A percentile compares a stretch with the other conserved stretches of the same genome.
phyloP scores from a whole-genome alignment of 2,113 vertebrate species.

The Gracilinanus agilis region DNA sequence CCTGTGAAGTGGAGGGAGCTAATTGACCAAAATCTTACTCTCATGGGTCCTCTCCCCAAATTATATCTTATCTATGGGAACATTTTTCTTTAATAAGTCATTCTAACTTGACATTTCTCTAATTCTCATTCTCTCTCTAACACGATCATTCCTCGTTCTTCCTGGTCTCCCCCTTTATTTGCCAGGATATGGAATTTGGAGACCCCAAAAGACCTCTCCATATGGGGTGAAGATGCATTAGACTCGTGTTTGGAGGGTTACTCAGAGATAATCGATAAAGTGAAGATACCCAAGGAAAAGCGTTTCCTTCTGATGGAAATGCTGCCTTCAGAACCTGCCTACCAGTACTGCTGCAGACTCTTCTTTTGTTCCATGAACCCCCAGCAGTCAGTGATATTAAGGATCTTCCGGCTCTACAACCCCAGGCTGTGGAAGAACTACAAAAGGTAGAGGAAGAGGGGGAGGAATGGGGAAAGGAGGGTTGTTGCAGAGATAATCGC shows the following conservation, averaged over 20 bases:
- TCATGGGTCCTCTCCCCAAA: background rate
- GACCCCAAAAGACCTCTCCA: background rate
- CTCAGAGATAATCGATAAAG: background rate
- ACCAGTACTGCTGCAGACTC: background rate
- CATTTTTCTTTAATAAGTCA: background rate
- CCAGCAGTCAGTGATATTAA: background rate
- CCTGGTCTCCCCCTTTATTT: background rate
- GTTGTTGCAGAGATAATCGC: background rate
- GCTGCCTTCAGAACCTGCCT: background rate
- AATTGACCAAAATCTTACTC: background rate
- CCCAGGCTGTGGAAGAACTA: background rate
- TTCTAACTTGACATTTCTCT: too few species aligned
- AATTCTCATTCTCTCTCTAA: too few species aligned
- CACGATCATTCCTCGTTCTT: background rate
- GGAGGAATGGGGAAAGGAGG: too few species aligned
- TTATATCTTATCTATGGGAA: background rate
- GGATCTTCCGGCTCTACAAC: background rate
- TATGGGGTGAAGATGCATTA: background rate
- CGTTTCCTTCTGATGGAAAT: background rate
- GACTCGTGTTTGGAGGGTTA: background rate
- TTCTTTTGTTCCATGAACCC: background rate
- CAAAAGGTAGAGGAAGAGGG: too few species aligned
- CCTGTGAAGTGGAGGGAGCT: background rate
- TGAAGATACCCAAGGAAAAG: background rate
- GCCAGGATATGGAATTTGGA: background rate